Base-by-base conservation (phyloP, 2,888 invertebrate species). In the Cartodere bifasciata region DNA sequence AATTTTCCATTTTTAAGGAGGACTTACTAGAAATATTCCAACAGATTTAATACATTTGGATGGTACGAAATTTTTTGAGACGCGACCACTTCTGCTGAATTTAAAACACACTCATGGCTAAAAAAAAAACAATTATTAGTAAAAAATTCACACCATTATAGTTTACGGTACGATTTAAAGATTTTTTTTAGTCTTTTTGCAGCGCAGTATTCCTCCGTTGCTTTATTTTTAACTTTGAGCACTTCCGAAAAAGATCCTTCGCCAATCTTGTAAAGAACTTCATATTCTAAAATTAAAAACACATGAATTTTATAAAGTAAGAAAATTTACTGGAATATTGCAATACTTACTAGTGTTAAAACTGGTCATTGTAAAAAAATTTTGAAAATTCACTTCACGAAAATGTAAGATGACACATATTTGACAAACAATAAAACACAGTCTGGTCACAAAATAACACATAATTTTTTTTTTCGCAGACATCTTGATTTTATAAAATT, bases 241-340 rank as follows among this genome's bases (percentile, higher is more conserved):
- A 77, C 77, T 48, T 75, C 73, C 2, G 76, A 74, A 59, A 75
- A 77, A 14, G 75, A 72, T 9, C 76, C 77, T 55, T 76, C 76
- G 13, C 77, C 76, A 48, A 75, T 72, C 63, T 75, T 72, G 35
- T 68, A 62, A 35, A 75, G 49, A 39, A 75, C 60, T 52, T 65
- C 65, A 53, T 75, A 77, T 55, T 72, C 75, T 74, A 51, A 24
- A 49, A 52, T 36, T 25, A 9, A 25, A 30, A 27, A 28, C 6
- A 17, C 20, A n/a, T n/a, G n/a, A n/a, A n/a, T n/a, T n/a, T n/a
- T n/a, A n/a, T n/a, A n/a, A n/a, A n/a, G n/a, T n/a, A n/a, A n/a
- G n/a, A n/a, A n/a, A n/a, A n/a, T n/a, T n/a, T n/a, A n/a, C n/a
- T n/a, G n/a, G n/a, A n/a, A n/a, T n/a, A n/a, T n/a, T n/a, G n/a